A percentile compares a stretch with the other conserved stretches of the same genome.
These are phyloP conservation scores for Penaeus monodon DNA, from an alignment of 2,888 invertebrate species.

Conservation along the genomic window DNA sequence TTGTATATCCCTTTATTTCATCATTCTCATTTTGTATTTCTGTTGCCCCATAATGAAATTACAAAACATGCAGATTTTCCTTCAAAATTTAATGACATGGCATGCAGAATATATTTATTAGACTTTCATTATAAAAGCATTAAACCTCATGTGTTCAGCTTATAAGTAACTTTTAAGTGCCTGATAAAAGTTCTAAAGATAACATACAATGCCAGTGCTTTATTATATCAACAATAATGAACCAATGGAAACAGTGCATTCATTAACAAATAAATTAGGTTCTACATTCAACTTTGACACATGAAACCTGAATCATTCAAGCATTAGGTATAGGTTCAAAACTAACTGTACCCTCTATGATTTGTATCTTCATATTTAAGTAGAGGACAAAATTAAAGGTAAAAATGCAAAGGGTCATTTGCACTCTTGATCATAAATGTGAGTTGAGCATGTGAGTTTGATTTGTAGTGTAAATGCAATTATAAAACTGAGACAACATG, in stretches of 20 bases:
- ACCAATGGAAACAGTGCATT: slow-evolving; percentile 14
- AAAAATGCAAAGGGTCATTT: slow-evolving; percentile 1
- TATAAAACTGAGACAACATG: too few species aligned
- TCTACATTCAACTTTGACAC: slow-evolving; percentile 61
- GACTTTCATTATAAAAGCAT: slow-evolving; percentile 17
- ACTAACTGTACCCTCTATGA: slow-evolving; percentile 25
- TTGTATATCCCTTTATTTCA: too few species aligned
- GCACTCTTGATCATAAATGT: background rate
- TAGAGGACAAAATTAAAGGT: background rate
- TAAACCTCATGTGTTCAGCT: slow-evolving; percentile 7
- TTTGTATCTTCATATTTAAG: background rate
- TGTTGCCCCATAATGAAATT: background rate
- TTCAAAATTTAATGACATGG: slow-evolving; percentile 14
- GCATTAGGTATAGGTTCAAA: slow-evolving; percentile 45
- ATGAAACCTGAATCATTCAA: slow-evolving; percentile 53
- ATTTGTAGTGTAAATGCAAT: too few species aligned
- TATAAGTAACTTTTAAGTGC: background rate
- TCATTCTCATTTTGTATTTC: background rate
- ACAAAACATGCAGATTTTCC: background rate
- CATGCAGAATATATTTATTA: slow-evolving; percentile 10
- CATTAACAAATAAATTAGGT: slow-evolving; percentile 28
- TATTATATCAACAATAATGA: slow-evolving; percentile 17
- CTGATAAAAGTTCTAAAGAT: background rate
- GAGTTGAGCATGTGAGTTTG: too few species aligned
- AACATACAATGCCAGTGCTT: slow-evolving; percentile 15